phyloP scores from a whole-genome alignment of 23 tunicate species.

The Oikopleura albicans region DNA sequence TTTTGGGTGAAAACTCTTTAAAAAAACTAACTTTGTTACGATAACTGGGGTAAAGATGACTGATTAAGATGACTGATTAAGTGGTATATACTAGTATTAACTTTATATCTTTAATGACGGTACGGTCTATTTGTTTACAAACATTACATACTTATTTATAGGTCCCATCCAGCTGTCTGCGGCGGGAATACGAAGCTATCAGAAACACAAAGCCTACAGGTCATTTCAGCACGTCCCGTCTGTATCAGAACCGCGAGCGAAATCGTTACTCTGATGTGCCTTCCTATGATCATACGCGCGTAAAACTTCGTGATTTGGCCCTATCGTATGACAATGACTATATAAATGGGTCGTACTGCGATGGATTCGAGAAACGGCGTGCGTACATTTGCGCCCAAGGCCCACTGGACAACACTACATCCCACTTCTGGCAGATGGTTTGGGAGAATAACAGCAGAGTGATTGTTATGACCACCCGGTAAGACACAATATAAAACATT shows the following conservation, averaged over 20 bases:
- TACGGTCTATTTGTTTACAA: too few relatives aligned
- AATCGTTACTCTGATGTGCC: conserved; percentile 81
- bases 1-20: too few relatives aligned
- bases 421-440: conserved; percentile 95
- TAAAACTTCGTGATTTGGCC: conserved; percentile 22
- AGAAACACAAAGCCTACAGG: not conserved
- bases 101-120: too few relatives aligned
- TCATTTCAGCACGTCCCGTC: not conserved
- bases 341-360: conserved; percentile 53
- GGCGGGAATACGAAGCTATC: not conserved
- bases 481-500: too few relatives aligned
- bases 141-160: too few relatives aligned
- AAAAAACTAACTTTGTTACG: too few relatives aligned
- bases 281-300: conserved; percentile 84
- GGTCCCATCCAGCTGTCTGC: not conserved
- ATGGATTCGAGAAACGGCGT: conserved; percentile 26
- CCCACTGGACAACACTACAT: conserved; percentile 50
- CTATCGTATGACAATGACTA: conserved; percentile 45
- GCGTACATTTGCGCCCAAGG: conserved; percentile 79
- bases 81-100: too few relatives aligned
- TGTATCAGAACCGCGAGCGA: conserved; percentile 32
- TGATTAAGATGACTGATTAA: too few relatives aligned
- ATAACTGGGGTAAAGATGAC: too few relatives aligned
- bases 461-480: conserved; percentile 53
- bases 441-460: conserved; percentile 95